Conservation (phyloP, 2,888 invertebrate species). For the Torymus aiolomorphi region DNA sequence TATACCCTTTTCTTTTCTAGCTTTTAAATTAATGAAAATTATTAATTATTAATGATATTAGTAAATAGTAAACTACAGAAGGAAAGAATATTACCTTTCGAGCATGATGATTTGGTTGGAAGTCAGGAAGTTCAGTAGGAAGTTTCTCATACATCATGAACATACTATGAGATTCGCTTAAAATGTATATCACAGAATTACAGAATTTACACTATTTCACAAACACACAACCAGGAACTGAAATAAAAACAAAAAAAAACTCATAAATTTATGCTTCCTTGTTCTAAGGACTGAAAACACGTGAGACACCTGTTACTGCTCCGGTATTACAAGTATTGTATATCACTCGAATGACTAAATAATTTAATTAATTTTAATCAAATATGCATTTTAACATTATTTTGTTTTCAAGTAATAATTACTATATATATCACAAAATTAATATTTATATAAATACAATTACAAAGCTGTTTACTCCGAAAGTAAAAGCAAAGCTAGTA, state of each 20-base stretch:
- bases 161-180: conserved; percentile 42
- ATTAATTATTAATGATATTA: neutral
- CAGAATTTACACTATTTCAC: conserved; percentile 36
- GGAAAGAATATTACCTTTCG: conserved; percentile 47
- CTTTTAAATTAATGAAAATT: neutral
- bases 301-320: neutral
- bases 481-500: too few relatives aligned
- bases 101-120: conserved; percentile 28
- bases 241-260: conserved; percentile 51
- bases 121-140: conserved; percentile 25
- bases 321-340: too few relatives aligned
- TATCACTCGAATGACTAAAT: too few relatives aligned
- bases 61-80: neutral
- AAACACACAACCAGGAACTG: conserved; percentile 49
- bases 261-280: conserved; percentile 1
- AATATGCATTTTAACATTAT: too few relatives aligned
- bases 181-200: conserved; percentile 26
- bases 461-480: too few relatives aligned
- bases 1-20: too few relatives aligned
- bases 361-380: too few relatives aligned
- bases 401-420: too few relatives aligned
- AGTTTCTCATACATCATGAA: conserved; percentile 50
- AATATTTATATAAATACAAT: too few relatives aligned
- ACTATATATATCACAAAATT: too few relatives aligned
- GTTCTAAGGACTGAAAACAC: neutral